A percentile compares a stretch with the other conserved stretches of the same genome.
Evolutionary conservation across 2,888 invertebrate species (phyloP).

Genomic region (Brachyopa scutellaris): DNA sequence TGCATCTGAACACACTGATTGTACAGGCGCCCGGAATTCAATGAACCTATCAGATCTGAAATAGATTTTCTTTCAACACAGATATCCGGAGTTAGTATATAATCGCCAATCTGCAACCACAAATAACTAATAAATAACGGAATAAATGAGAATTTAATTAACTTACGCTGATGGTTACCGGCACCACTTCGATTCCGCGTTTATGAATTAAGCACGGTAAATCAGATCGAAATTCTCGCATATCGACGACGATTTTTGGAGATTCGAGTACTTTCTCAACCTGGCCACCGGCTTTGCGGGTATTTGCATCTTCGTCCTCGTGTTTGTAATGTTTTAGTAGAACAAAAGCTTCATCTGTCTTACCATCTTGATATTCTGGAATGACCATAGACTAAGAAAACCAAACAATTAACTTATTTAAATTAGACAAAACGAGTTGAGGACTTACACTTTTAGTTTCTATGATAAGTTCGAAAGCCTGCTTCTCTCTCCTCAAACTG

Average conservation of each 20-base stretch:
- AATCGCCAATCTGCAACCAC: constrained; percentile 93
- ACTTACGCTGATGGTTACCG: constrained; percentile 89
- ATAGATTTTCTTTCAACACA: constrained; percentile 98
- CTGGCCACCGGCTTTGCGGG: constrained; percentile 89
- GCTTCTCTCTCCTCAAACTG: constrained; percentile 93
- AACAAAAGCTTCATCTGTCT: constrained; percentile 85
- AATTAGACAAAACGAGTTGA: no score
- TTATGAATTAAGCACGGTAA: constrained; percentile 96
- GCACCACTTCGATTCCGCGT: constrained; percentile 95
- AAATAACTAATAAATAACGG: constrained; percentile 29
- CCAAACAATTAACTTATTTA: no score
- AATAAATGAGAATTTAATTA: constrained; percentile 23
- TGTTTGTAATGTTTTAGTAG: constrained; percentile 78
- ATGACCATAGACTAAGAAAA: constrained; percentile 89
- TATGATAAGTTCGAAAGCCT: constrained; percentile 96
- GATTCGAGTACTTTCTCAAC: constrained; percentile 45
- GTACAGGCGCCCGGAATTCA: constrained; percentile 96
- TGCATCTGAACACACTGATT: constrained; percentile 98
- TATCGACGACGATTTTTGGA: constrained; percentile 92
- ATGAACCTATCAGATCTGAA: constrained; percentile 96
- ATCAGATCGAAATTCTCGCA: constrained; percentile 98
- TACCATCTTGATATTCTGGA: constrained; percentile 94
- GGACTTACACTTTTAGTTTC: constrained; percentile 94
- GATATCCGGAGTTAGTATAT: constrained; percentile 97
- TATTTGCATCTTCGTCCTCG: constrained; percentile 78